A percentile compares a stretch with the other conserved stretches of the same genome.
Conservation (phyloP, 2,797 vertebrate species). For the Bovichtus diacanthus region DNA sequence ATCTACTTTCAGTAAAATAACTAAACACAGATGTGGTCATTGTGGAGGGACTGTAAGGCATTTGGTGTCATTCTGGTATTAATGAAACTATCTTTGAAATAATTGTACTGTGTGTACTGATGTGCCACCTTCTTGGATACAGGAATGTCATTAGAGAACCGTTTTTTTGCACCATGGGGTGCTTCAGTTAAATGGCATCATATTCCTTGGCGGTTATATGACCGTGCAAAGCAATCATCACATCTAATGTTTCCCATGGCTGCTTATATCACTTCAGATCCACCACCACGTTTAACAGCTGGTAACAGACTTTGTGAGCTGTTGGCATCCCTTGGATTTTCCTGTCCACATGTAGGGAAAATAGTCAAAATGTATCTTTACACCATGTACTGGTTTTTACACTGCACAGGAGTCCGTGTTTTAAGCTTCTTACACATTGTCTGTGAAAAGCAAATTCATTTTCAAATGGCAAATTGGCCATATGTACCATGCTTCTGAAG, state of each 20-base stretch:
- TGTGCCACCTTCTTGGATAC: slow-evolving; percentile 11
- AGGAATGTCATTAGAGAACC: slow-evolving; percentile 17
- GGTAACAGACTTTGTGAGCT: slow-evolving; percentile 38
- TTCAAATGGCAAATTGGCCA: slow-evolving; percentile 11
- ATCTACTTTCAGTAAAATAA: slow-evolving; percentile 10
- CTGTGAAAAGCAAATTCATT: neutral
- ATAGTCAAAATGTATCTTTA: slow-evolving; percentile 34
- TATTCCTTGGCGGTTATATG: slow-evolving; percentile 65
- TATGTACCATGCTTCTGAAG: neutral
- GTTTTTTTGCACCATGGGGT: slow-evolving; percentile 48
- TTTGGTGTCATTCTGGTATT: slow-evolving; percentile 22
- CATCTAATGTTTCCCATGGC: slow-evolving; percentile 60
- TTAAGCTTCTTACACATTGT: slow-evolving; percentile 6
- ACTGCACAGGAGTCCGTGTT: slow-evolving; percentile 3
- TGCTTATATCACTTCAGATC: slow-evolving; percentile 52
- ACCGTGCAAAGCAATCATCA: slow-evolving; percentile 55
- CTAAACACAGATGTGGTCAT: slow-evolving; percentile 12
- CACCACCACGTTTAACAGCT: slow-evolving; percentile 54
- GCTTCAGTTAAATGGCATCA: slow-evolving; percentile 62
- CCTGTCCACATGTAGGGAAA: slow-evolving; percentile 14
- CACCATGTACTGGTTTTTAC: slow-evolving; percentile 37
- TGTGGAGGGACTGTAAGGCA: neutral
- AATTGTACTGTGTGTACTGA: slow-evolving; percentile 43
- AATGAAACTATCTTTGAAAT: slow-evolving; percentile 33
- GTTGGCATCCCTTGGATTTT: slow-evolving; percentile 25